These are phyloP conservation scores for Ciconia maguari DNA, from an alignment of 2,113 vertebrate species.

Conservation along the genomic window DNA sequence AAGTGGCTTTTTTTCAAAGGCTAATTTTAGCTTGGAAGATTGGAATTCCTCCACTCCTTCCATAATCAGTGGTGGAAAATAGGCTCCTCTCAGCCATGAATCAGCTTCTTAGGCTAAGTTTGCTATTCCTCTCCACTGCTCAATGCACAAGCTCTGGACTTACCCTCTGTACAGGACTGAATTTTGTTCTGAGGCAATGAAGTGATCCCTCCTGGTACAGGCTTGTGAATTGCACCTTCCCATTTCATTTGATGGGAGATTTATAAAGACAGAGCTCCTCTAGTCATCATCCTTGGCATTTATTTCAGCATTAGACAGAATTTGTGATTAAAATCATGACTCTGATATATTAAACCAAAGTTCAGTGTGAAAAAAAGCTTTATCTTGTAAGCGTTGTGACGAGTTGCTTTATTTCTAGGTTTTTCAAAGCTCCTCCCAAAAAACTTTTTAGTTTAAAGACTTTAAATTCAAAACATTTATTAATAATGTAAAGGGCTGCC, in stretches of 20 bases:
- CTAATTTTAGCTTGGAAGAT: neutral
- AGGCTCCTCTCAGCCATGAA: neutral
- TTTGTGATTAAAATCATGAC: constrained; percentile 32
- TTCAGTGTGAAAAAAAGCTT: neutral
- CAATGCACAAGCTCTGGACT: neutral
- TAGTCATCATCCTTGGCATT: neutral
- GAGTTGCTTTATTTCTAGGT: neutral
- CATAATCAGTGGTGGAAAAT: neutral
- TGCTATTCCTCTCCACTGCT: neutral
- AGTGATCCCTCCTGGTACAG: neutral
- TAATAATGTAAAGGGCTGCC: constrained; percentile 66
- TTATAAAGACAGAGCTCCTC: neutral
- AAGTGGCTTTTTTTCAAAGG: neutral
- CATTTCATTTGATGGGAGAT: neutral
- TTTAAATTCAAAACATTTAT: constrained; percentile 60
- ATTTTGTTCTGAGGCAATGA: neutral
- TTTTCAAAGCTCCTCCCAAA: constrained; percentile 56
- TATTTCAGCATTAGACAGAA: constrained; percentile 21
- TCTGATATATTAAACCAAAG: constrained; percentile 5
- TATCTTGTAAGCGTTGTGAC: neutral
- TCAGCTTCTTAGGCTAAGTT: neutral
- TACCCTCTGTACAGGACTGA: neutral
- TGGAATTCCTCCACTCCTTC: neutral
- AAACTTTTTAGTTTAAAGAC: constrained; percentile 52
- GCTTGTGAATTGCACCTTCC: neutral